phyloP scores from a whole-genome alignment of 2,797 vertebrate species.

The Oreochromis mossambicus region DNA sequence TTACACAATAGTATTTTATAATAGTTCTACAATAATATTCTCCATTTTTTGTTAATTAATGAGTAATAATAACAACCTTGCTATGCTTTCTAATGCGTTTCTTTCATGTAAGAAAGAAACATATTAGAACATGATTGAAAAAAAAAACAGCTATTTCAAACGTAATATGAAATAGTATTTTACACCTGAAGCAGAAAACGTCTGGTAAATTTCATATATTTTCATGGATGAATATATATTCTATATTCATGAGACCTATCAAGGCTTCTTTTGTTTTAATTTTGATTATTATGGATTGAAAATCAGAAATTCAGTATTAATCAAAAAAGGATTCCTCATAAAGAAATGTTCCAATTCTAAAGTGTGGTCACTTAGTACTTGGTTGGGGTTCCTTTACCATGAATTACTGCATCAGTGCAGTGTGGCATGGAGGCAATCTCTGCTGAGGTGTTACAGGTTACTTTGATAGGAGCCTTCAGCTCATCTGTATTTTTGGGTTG shows the following conservation, averaged over 20 bases:
- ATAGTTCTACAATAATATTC: background rate
- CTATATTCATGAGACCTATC: background rate
- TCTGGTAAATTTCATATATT: background rate
- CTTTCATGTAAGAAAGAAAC: background rate
- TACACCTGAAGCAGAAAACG: rapidly evolving
- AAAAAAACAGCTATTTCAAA: background rate
- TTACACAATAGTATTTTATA: background rate
- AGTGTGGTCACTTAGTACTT: rapidly evolving
- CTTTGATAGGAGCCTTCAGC: background rate
- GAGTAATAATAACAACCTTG: background rate
- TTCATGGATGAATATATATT: background rate
- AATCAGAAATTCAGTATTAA: background rate
- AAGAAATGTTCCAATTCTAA: background rate
- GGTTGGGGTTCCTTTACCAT: background rate
- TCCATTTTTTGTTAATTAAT: background rate
- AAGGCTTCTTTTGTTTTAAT: background rate
- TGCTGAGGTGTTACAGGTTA: background rate
- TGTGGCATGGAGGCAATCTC: background rate
- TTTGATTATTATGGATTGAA: background rate
- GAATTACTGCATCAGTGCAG: background rate
- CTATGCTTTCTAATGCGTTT: background rate
- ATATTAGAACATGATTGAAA: background rate
- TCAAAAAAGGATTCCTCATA: background rate
- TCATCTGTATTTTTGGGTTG: background rate
- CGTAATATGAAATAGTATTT: background rate